Evolutionary conservation across 1,140 invertebrate genomes (phyloP), one percentile per base, ranked within the genome.

Genomic region (Phymastichus coffea): DNA sequence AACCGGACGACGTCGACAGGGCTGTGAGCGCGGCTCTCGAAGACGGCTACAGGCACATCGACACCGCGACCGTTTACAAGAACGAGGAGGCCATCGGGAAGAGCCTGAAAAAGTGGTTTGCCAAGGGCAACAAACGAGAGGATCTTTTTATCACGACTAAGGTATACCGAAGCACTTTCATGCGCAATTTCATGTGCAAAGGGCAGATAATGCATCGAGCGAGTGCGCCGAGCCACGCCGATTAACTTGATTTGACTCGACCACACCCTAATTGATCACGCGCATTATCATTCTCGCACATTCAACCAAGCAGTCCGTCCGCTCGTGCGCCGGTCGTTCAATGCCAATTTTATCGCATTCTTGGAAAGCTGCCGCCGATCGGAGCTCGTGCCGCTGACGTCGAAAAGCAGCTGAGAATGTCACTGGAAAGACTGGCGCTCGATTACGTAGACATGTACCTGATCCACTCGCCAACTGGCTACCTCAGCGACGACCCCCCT

Each of bases 401-500:
- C 10, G 83, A 86, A 61, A 86, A 85, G 30, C 89, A 84, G 59
- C 71, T 94, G 23, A 85, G 86, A 41, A 74, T 86, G 43, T 93
- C 92, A 0, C 73, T 95, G 25, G 77, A 84, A 41, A 84, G 84
- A 38, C 76, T 95, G 14, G 83, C 88, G 59, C 69, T 93, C 53
- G 84, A 89, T 48, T 95, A 95, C 69, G 74, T 95, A 2, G 93
- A 95, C 69, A 80, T 95, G 58, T 95, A 93, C 72, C 78, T 95
- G 10, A 83, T 95, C 48, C 92, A 95, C 64, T 83, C 85, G n/a
- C 92, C 93, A 0, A 88, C 91, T 70, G 85, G 81, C 1, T 85
- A 88, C 49, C 47, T 72, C 4, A 73, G 79, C 57, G 83, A 84
- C 61, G 64, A 81, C 59, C 60, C 74, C 64, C 65, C 84, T 65